Evolutionary conservation across 2,113 vertebrate genomes (phyloP), one percentile per base, ranked within the genome.

Genomic region (Sphyrna mokarran): DNA sequence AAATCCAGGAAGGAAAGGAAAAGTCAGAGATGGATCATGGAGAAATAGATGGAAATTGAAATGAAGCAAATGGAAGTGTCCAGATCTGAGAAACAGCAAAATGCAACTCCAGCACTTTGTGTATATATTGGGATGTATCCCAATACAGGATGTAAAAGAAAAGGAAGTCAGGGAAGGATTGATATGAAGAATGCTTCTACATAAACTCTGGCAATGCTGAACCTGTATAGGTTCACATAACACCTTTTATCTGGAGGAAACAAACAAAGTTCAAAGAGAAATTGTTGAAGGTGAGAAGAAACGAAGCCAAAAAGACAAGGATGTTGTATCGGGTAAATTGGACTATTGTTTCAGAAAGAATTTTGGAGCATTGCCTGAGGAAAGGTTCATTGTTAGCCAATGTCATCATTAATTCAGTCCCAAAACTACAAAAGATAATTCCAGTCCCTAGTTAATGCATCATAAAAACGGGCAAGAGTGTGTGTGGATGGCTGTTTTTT

Each of bases 191-290:
- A 90, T n/a, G 54, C 33, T 90, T 63, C 54, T 33, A 8, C 58
- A 61, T 29, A 61, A 61, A 90, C 11, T 26, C 9, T 11, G 23
- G 54, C 86, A 89, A 26, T 16, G 11, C 48, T 89, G 26, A 48
- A 43, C 16, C 37, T 86, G 83, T 7, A 3, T 33, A 33, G 26
- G 26, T 58, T 89, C 87, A 33, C 29, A 5, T 61, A 33, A 61
- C 29, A 90, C 87, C 87, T 86, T 86, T 86, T 86, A 43, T 48
- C 40, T 90, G 48, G 13, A 90, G 54, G 87, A 90, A 90, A 90
- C n/a, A 29, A 33, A 4, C 63, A 0, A 11, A 61, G 48, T 63
- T 90, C 29, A 90, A 90, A 63, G 87, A 63, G 54, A 61, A 90
- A 63, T 63, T 90, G 29, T 61, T 61, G 26, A 61, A 58, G 29